These are phyloP conservation scores for Thereva unica DNA, from an alignment of 2,888 invertebrate genomes.

Conservation along the genomic window DNA sequence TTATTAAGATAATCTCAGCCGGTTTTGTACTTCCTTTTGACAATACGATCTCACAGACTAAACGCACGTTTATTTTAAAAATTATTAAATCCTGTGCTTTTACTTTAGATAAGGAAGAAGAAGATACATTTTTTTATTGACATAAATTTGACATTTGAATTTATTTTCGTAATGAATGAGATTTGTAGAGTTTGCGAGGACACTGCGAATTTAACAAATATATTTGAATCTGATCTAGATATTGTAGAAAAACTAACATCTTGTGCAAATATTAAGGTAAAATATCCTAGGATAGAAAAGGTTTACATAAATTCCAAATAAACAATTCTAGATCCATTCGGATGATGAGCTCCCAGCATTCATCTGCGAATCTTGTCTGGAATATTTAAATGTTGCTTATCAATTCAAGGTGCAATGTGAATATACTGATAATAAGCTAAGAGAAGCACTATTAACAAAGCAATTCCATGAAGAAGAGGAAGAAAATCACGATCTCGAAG, in stretches of 20 bases:
- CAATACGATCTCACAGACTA: too few relatives aligned
- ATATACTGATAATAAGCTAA: slow-evolving; percentile 40
- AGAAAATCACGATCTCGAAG: not conserved
- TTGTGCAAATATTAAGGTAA: slow-evolving; percentile 38
- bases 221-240: slow-evolving; percentile 35
- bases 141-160: too few relatives aligned
- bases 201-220: slow-evolving; percentile 18
- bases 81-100: too few relatives aligned
- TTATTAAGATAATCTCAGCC: too few relatives aligned
- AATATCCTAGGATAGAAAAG: slow-evolving; percentile 4
- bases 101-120: too few relatives aligned
- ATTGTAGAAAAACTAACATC: slow-evolving; percentile 36
- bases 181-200: slow-evolving; percentile 41
- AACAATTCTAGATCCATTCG: slow-evolving; percentile 40
- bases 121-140: too few relatives aligned
- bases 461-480: not conserved
- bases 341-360: slow-evolving; percentile 43
- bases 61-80: too few relatives aligned
- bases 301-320: not conserved
- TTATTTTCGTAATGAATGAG: not conserved
- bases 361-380: slow-evolving; percentile 42
- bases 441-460: slow-evolving; percentile 8
- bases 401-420: slow-evolving; percentile 45
- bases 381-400: slow-evolving; percentile 42
- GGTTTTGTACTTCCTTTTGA: too few relatives aligned